Conservation (phyloP, 2,113 vertebrate genomes). For the Myotis yumanensis region DNA sequence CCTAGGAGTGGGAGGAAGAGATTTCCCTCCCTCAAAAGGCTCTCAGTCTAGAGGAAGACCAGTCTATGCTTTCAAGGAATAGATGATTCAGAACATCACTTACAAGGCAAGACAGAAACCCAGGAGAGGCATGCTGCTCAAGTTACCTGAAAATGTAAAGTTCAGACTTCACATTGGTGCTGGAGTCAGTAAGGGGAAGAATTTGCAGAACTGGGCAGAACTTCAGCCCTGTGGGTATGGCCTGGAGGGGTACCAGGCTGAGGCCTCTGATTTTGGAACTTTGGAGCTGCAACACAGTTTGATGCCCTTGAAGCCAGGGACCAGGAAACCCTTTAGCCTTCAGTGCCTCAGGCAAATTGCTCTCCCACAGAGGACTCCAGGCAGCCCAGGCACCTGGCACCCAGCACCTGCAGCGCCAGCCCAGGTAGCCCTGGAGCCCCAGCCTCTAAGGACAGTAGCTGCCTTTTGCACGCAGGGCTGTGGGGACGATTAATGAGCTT, state of each 20-base stretch:
- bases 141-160: neutral
- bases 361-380: neutral
- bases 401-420: no score
- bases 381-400: neutral
- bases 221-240: neutral
- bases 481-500: constrained; percentile 49
- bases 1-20: neutral
- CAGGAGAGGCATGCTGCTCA: neutral
- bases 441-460: constrained; percentile 11
- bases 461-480: constrained; percentile 29
- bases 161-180: neutral
- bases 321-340: neutral
- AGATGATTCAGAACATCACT: neutral
- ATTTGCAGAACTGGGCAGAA: accelerated
- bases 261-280: neutral
- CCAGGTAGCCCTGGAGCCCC: neutral
- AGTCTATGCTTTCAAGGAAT: neutral
- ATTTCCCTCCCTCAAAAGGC: neutral
- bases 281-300: neutral
- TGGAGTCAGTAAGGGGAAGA: neutral
- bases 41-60: neutral
- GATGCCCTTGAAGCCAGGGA: neutral
- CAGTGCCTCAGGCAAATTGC: neutral
- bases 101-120: neutral
- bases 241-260: neutral